Evolutionary conservation across 2,888 invertebrate genomes (phyloP).

Genomic region (Tachina grossa): DNA sequence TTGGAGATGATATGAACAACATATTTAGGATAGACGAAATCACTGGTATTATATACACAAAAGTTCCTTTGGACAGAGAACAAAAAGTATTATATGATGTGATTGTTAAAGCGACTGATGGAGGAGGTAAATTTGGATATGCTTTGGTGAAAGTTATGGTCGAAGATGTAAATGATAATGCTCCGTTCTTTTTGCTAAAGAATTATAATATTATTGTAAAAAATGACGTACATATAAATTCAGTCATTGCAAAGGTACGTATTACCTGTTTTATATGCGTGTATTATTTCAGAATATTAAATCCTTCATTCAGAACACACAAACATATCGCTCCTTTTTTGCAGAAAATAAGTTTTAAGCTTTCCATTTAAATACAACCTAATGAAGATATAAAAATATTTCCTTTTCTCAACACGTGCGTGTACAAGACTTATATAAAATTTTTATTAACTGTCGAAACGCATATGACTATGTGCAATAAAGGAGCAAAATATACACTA

Average conservation of each 20-base stretch:
- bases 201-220: conserved; percentile 91
- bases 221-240: conserved; percentile 84
- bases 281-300: too few species aligned
- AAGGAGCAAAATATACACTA: too few species aligned
- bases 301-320: too few species aligned
- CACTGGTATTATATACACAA: conserved; percentile 88
- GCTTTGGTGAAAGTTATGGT: conserved; percentile 91
- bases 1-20: conserved; percentile 88
- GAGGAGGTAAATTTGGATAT: conserved; percentile 90
- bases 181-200: conserved; percentile 89
- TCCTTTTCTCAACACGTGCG: too few species aligned
- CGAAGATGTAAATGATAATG: conserved; percentile 92
- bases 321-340: too few species aligned
- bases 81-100: conserved; percentile 87
- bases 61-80: conserved; percentile 90
- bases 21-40: conserved; percentile 88
- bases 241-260: conserved; percentile 85
- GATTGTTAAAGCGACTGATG: conserved; percentile 91
- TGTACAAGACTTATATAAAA: too few species aligned
- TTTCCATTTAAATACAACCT: too few species aligned
- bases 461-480: too few species aligned
- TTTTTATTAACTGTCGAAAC: too few species aligned
- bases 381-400: too few species aligned
- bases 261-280: background rate
- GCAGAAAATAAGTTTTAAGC: too few species aligned